phyloP scores from a whole-genome alignment of 2,888 invertebrate genomes.

The Beris morrisii region DNA sequence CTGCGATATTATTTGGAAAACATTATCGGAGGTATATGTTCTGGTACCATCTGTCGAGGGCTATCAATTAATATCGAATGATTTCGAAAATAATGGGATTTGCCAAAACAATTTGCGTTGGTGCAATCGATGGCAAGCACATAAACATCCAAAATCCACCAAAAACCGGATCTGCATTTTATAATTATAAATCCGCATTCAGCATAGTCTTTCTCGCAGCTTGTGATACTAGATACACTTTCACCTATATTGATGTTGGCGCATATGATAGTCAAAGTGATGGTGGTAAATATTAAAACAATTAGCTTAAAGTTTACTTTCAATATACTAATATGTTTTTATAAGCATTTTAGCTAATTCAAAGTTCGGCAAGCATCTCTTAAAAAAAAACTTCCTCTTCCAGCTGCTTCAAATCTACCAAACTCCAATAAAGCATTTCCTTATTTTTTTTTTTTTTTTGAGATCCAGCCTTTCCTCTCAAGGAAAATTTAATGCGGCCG shows the following conservation, averaged over 20 bases:
- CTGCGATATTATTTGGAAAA: constrained; percentile 8
- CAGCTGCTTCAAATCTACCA: not conserved
- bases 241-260: not conserved
- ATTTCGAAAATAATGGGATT: constrained; percentile 6
- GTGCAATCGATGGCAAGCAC: constrained; percentile 16
- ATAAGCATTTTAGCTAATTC: not conserved
- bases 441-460: not conserved
- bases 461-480: constrained; percentile 8
- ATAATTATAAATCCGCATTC: not conserved
- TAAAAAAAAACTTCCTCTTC: constrained; percentile 1
- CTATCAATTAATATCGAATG: not conserved
- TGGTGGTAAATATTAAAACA: not conserved
- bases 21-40: not conserved
- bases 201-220: constrained; percentile 4
- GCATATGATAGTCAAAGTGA: not conserved
- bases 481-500: not conserved
- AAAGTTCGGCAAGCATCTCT: not conserved
- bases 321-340: not conserved
- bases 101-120: constrained; percentile 5
- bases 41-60: not conserved
- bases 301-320: not conserved
- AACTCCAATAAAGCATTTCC: not conserved
- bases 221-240: constrained; percentile 5
- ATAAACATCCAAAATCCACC: not conserved
- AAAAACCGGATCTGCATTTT: not conserved